Percentiles rank a stretch among this genome's conserved stretches.
Conservation (phyloP, 2,888 invertebrate species). For the Philhelius pedissequus region DNA sequence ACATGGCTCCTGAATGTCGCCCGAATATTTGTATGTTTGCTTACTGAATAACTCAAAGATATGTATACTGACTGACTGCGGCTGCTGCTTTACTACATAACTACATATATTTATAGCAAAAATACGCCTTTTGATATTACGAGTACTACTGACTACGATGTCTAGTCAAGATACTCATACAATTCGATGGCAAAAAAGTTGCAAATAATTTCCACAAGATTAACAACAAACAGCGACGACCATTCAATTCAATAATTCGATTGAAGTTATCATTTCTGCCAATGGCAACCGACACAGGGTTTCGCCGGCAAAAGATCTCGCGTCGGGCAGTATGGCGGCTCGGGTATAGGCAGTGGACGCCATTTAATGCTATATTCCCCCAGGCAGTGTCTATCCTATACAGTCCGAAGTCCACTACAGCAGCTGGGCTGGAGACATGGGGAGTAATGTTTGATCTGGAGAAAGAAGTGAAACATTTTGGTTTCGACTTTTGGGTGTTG, state of each 20-base stretch:
- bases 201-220: conserved; percentile 67
- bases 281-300: background rate
- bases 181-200: conserved; percentile 33
- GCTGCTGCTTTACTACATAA: background rate
- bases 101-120: background rate
- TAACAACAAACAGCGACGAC: conserved; percentile 62
- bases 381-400: background rate
- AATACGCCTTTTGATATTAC: conserved; percentile 29
- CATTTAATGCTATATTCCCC: background rate
- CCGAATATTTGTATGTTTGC: conserved; percentile 46
- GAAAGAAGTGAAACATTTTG: background rate
- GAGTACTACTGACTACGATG: conserved; percentile 36
- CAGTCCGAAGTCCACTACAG: background rate
- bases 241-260: conserved; percentile 65
- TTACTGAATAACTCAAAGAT: conserved; percentile 46
- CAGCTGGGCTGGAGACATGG: too few relatives aligned
- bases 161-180: conserved; percentile 50
- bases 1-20: conserved; percentile 65
- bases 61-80: background rate
- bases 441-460: background rate
- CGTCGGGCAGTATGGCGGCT: background rate
- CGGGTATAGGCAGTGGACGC: background rate
- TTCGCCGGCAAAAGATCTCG: background rate
- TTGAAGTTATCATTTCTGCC: conserved; percentile 50
- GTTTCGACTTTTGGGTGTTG: background rate